These are phyloP conservation scores for Gavia stellata DNA, from an alignment of 2,113 vertebrate genomes.

Conservation along the genomic window DNA sequence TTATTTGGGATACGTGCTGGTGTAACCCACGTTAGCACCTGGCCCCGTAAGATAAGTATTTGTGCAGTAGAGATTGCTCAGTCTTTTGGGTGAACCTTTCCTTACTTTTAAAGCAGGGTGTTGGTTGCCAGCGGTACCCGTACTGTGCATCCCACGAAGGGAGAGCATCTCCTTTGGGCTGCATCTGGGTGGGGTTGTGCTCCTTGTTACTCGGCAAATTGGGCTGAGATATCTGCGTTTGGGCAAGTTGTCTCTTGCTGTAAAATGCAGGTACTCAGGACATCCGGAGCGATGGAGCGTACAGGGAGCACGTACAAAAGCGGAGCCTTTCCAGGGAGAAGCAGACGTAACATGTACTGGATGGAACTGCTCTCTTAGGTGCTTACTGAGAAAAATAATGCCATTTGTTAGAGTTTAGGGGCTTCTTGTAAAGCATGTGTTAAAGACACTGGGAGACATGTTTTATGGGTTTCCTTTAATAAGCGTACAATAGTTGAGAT, in stretches of 20 bases:
- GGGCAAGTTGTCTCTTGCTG: background rate
- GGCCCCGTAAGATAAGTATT: accelerated
- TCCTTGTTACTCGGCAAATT: background rate
- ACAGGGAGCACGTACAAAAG: background rate
- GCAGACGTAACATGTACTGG: background rate
- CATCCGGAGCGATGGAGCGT: accelerated
- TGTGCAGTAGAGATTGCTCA: background rate
- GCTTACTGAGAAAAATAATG: conserved; percentile 19
- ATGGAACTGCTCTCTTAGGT: background rate
- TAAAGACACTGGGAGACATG: conserved; percentile 25
- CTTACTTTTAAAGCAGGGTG: background rate
- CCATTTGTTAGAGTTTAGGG: conserved; percentile 28
- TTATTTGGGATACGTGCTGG: background rate
- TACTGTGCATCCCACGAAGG: background rate
- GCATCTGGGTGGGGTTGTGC: background rate
- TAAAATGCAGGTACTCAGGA: background rate
- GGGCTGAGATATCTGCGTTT: background rate
- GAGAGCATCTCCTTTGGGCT: background rate
- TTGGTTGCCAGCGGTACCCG: background rate
- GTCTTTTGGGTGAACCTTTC: background rate
- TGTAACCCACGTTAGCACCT: background rate
- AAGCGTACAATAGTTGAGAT: conserved; percentile 64
- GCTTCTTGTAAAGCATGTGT: conserved; percentile 35
- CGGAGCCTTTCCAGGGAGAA: background rate
- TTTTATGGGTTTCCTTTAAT: conserved; percentile 71